phyloP scores from a whole-genome alignment of 1,140 invertebrate species.

The Drosophila burlai region DNA sequence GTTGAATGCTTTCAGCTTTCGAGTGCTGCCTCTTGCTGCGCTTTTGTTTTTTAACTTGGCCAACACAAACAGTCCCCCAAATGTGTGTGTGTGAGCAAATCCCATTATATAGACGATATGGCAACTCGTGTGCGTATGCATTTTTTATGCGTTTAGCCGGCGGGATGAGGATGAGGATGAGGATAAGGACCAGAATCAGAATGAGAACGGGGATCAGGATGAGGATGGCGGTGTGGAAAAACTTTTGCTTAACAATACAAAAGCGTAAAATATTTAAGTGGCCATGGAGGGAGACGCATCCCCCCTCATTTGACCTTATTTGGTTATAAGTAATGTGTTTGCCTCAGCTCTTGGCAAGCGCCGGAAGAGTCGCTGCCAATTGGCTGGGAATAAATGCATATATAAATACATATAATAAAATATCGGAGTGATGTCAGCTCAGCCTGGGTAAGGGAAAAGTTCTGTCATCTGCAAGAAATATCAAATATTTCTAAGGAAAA shows the following conservation, averaged over 20 bases:
- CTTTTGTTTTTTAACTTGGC: slow-evolving; percentile 45
- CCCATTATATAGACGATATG: slow-evolving; percentile 52
- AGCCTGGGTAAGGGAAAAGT: not conserved
- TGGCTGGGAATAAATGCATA: slow-evolving; percentile 38
- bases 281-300: slow-evolving; percentile 12
- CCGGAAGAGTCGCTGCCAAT: slow-evolving; percentile 33
- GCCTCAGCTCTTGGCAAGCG: slow-evolving; percentile 50
- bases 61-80: slow-evolving; percentile 12
- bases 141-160: slow-evolving; percentile 53
- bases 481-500: not conserved
- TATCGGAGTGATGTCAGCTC: slow-evolving; percentile 41
- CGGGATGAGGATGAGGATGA: slow-evolving; percentile 1
- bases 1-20: slow-evolving; percentile 32
- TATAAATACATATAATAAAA: slow-evolving; percentile 30
- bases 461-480: not conserved
- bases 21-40: slow-evolving; percentile 25
- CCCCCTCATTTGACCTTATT: slow-evolving; percentile 57
- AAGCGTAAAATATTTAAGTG: slow-evolving; percentile 70
- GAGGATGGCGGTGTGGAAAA: slow-evolving; percentile 30
- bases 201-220: slow-evolving; percentile 2
- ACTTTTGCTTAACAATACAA: slow-evolving; percentile 66
- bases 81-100: slow-evolving; percentile 28
- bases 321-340: slow-evolving; percentile 58
- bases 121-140: slow-evolving; percentile 49
- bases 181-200: not conserved